Evolutionary conservation across 2,113 vertebrate genomes (phyloP).

Genomic region (Callaeas wilsoni): DNA sequence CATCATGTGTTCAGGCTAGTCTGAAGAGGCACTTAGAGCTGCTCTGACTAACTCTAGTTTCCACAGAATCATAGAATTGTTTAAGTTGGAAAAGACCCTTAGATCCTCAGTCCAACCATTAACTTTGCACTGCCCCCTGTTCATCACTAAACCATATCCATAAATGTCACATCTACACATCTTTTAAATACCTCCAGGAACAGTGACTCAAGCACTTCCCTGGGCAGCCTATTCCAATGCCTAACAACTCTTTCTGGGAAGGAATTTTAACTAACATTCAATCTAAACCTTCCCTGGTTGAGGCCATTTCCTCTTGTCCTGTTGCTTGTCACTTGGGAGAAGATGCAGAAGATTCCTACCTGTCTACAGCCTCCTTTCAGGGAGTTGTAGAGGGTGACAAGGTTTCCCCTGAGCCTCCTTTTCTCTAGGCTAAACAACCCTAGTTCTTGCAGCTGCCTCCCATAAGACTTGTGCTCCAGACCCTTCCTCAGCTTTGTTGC

Average conservation of each 20-base stretch:
- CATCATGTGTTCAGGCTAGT: neutral
- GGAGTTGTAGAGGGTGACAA: neutral
- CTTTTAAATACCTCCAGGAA: neutral
- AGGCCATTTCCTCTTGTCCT: neutral
- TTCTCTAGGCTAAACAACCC: neutral
- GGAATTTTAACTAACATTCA: neutral
- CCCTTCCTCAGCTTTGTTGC: neutral
- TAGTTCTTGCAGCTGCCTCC: neutral
- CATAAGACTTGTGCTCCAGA: neutral
- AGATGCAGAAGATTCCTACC: neutral
- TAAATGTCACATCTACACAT: fast-evolving
- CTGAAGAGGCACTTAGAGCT: neutral
- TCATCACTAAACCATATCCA: fast-evolving
- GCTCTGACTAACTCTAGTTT: neutral
- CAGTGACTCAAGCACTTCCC: neutral
- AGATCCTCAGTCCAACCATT: neutral
- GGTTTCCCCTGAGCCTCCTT: neutral
- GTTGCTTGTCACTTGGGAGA: neutral
- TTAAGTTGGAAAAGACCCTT: neutral
- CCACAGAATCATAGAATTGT: neutral
- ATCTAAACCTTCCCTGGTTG: neutral
- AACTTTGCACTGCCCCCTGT: fast-evolving
- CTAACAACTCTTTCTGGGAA: neutral
- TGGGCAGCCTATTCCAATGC: neutral
- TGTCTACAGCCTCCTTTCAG: neutral